Evolutionary conservation across 2,797 vertebrate species (phyloP).

Genomic region (Enteromius afrohamiltoni): DNA sequence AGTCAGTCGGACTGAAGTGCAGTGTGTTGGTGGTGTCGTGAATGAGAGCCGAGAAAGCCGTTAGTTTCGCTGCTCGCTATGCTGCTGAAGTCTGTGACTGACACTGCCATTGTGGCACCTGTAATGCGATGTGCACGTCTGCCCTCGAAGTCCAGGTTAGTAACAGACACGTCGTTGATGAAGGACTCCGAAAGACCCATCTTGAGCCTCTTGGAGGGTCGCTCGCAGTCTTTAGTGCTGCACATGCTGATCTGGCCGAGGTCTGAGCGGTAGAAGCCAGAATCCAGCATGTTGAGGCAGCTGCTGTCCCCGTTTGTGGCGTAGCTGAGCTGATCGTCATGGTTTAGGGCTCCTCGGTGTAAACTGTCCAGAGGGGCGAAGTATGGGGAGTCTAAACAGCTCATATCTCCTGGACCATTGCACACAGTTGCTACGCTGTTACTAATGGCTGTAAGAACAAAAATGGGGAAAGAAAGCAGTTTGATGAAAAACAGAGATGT

Average conservation of each 20-base stretch:
- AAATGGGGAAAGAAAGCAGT: neutral
- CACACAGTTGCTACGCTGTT: slow-evolving; percentile 91
- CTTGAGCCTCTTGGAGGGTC: slow-evolving; percentile 93
- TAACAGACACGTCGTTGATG: slow-evolving; percentile 91
- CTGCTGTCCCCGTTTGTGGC: slow-evolving; percentile 87
- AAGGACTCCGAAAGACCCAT: slow-evolving; percentile 93
- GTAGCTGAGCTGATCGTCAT: slow-evolving; percentile 89
- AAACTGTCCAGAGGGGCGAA: slow-evolving; percentile 89
- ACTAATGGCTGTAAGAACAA: slow-evolving; percentile 83
- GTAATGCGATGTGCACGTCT: slow-evolving; percentile 91
- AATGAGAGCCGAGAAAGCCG: slow-evolving; percentile 87
- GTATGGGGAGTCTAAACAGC: slow-evolving; percentile 87
- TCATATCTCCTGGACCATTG: slow-evolving; percentile 82
- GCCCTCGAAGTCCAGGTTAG: slow-evolving; percentile 93
- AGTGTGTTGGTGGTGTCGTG: slow-evolving; percentile 92
- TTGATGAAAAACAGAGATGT: neutral
- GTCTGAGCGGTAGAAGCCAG: slow-evolving; percentile 93
- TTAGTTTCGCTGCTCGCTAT: slow-evolving; percentile 88
- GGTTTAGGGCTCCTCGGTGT: slow-evolving; percentile 86
- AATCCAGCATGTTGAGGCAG: slow-evolving; percentile 94
- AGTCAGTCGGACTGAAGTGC: slow-evolving; percentile 96
- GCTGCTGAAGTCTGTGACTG: slow-evolving; percentile 95
- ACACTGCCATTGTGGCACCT: slow-evolving; percentile 97
- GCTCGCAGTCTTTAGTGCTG: slow-evolving; percentile 89
- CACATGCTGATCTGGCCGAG: slow-evolving; percentile 85